Evolutionary conservation across 2,888 invertebrate species (phyloP), one percentile per base, ranked within the genome.

Genomic region (Lasioglossum oenotherae): DNA sequence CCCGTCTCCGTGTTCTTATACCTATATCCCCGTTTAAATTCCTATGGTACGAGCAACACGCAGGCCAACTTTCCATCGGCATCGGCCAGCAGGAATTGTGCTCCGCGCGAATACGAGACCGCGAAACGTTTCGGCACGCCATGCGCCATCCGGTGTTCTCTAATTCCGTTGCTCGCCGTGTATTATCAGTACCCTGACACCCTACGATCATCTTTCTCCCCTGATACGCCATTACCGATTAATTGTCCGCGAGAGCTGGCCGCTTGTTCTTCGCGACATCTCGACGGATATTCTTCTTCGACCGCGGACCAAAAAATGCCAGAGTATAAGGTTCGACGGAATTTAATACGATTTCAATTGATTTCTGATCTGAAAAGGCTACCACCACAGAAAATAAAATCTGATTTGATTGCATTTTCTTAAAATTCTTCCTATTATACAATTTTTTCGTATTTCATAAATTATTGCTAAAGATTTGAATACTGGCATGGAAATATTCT

Each of bases 11-110:
- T 90, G 90, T 92, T 94, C 94, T 94, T 94, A 94, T 94, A 94
- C 94, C 92, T 93, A 93, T 93, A 94, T 93, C 94, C 94, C 94
- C 94, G 92, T 94, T 91, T 92, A 93, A 93, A 93, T 92, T 93
- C 93, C 92, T 92, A 86, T 88, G 90, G 89, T 86, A 92, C 91
- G 85, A 86, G 82, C 87, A 81, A 74, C 86, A 87, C 89, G 85
- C 89, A 87, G 89, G 88, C 89, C 90, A 90, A 92, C 92, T 92
- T 92, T 92, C 92, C 92, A 90, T 91, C 91, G 89, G 88, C 75
- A 90, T 91, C 91, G 89, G 88, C 75, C 81, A 82, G 86, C 88
- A 88, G 84, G 87, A 88, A 90, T 90, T 85, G 89, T 88, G 84
- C 82, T 87, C 82, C 75, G 76, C 74, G 80, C 80, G 73, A 77